These are phyloP conservation scores for Galeopterus variegatus DNA, from an alignment of 2,113 vertebrate genomes.

Conservation along the genomic window DNA sequence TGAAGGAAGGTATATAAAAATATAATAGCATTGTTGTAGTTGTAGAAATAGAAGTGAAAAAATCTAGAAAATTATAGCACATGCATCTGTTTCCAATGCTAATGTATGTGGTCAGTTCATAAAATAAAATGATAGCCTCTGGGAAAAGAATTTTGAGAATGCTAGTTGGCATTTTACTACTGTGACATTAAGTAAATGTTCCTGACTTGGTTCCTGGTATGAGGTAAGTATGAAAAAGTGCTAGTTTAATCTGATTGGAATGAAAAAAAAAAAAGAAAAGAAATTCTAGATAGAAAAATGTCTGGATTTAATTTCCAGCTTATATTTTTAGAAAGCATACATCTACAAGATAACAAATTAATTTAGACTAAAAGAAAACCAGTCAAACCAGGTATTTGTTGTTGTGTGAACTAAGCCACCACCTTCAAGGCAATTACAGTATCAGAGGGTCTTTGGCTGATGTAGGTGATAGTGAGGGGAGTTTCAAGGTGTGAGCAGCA, in stretches of 20 bases:
- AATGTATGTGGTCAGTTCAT: neutral
- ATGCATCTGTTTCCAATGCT: neutral
- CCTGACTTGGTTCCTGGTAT: neutral
- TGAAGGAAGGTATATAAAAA: neutral
- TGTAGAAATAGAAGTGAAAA: neutral
- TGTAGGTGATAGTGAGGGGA: neutral
- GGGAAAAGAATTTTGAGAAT: neutral
- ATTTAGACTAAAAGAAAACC: neutral
- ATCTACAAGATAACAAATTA: neutral
- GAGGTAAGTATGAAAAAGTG: neutral
- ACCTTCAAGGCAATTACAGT: neutral
- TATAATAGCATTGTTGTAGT: neutral
- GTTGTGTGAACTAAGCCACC: neutral
- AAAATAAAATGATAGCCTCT: neutral
- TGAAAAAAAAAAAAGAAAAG: neutral
- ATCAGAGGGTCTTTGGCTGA: neutral
- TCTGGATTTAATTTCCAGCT: neutral
- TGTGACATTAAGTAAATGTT: neutral
- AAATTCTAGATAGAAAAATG: slow-evolving; percentile 16
- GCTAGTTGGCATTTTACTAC: neutral
- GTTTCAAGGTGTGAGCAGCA: neutral
- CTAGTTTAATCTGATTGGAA: neutral
- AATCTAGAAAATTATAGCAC: neutral
- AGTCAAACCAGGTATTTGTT: neutral
- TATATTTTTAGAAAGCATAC: slow-evolving; percentile 6